Conservation (phyloP, 2,888 invertebrate species). For the Spisula solida region DNA sequence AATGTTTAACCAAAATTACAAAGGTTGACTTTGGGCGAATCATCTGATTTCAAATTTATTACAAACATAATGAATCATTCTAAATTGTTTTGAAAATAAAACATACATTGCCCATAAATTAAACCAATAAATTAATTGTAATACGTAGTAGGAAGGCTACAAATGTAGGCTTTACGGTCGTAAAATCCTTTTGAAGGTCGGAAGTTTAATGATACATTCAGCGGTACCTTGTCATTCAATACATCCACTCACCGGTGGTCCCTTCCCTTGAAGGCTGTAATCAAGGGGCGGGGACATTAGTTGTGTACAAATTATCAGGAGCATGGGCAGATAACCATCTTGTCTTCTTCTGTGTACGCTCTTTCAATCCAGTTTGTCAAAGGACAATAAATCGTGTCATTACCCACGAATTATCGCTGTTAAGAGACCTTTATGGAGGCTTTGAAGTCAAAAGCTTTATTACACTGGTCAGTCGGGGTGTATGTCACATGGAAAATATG, state of each 20-base stretch:
- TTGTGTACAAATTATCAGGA: conserved; percentile 55
- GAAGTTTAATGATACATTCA: conserved; percentile 40
- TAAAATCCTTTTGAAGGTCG: conserved; percentile 47
- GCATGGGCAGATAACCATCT: conserved; percentile 52
- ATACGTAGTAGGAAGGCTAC: neutral
- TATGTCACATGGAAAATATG: neutral
- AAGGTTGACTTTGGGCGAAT: neutral
- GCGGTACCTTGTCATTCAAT: conserved; percentile 36
- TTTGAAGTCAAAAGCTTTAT: conserved; percentile 42
- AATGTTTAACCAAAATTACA: too few species aligned
- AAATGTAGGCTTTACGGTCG: conserved; percentile 8
- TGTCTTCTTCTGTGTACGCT: conserved; percentile 48
- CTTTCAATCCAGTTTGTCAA: conserved; percentile 49
- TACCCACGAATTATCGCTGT: conserved; percentile 47
- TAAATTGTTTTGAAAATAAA: conserved; percentile 24
- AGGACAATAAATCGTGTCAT: conserved; percentile 45
- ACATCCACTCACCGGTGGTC: conserved; percentile 49
- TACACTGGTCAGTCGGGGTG: conserved; percentile 2
- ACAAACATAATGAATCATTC: neutral
- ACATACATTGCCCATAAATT: conserved; percentile 11
- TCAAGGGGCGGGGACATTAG: conserved; percentile 39
- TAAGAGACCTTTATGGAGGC: conserved; percentile 32
- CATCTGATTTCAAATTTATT: neutral
- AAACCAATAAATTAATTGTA: conserved; percentile 21
- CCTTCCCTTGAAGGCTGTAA: conserved; percentile 32